Base-by-base conservation (phyloP, 1,140 invertebrate genomes). In the Aphis gossypii region DNA sequence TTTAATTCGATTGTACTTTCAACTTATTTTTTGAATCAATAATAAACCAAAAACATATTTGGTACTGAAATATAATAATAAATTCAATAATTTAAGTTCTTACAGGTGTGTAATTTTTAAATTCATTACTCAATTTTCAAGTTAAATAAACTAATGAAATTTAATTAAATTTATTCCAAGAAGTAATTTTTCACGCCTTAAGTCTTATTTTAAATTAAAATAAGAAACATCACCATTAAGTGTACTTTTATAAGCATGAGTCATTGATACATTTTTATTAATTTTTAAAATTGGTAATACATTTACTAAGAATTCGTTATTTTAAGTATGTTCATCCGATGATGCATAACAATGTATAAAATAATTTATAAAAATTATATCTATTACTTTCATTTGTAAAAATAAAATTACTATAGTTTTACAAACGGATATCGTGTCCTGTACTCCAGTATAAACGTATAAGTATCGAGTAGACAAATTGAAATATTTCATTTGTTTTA, bases 401-500 rank as follows among this genome's bases (percentile, higher is more conserved):
- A 76, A n/a, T 76, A 76, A 76, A 60, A 76, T 76, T n/a, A 76
- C 23, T 76, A 76, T n/a, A 76, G 30, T n/a, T 76, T 2, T 35
- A 76, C 60, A n/a, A 76, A 76, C 60, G 14, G 14, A n/a, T 76
- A 20, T n/a, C 60, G n/a, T 76, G n/a, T 76, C 60, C 60, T 4
- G 14, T n/a, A 18, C 14, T n/a, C 30, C 30, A 11, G 14, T 68
- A 18, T n/a, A 76, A 76, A 18, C 60, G 5, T 76, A 35, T 76
- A n/a, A n/a, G 60, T 76, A 76, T 76, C 60, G 60, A 76, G 60
- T 76, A n/a, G 60, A 76, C 60, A n/a, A 76, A 76, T 76, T 18
- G 30, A 76, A n/a, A n/a, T 76, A 76, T 76, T n/a, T 76, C 60
- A 76, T 76, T 76, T 76, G n/a, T 35, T 76, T 76, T n/a, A n/a